phyloP scores from a whole-genome alignment of 2,113 vertebrate genomes.

The Phrynosoma blainvillii region DNA sequence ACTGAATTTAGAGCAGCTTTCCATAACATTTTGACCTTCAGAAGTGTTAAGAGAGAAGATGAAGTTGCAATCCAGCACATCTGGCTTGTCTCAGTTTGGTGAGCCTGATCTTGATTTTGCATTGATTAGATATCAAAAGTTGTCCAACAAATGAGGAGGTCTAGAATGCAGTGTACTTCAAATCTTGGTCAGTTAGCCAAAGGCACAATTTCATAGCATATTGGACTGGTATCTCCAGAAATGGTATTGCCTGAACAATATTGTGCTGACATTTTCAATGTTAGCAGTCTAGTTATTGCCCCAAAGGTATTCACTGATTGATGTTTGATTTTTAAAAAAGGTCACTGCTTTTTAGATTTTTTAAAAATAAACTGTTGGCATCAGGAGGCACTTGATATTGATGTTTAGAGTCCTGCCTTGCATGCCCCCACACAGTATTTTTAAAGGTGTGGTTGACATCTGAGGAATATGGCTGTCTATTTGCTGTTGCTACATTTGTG shows the following conservation, averaged over 20 bases:
- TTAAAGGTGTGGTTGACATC: background rate
- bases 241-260: background rate
- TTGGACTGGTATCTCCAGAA: background rate
- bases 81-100: background rate
- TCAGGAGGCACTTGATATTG: background rate
- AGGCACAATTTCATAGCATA: too few relatives aligned
- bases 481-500: background rate
- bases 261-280: conserved; percentile 6
- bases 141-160: background rate
- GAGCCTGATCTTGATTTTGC: background rate
- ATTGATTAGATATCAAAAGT: background rate
- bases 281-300: conserved; percentile 1
- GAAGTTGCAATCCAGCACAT: background rate
- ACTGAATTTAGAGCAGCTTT: background rate
- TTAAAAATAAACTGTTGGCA: background rate
- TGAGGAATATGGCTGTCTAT: background rate
- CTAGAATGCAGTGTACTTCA: background rate
- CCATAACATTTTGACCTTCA: background rate
- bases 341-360: background rate
- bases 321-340: conserved; percentile 28
- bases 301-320: background rate
- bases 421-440: background rate
- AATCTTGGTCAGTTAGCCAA: background rate
- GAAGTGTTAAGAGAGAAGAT: background rate
- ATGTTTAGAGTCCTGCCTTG: background rate